Conservation (phyloP, 2,888 invertebrate genomes). For the Octonoba sinensis region DNA sequence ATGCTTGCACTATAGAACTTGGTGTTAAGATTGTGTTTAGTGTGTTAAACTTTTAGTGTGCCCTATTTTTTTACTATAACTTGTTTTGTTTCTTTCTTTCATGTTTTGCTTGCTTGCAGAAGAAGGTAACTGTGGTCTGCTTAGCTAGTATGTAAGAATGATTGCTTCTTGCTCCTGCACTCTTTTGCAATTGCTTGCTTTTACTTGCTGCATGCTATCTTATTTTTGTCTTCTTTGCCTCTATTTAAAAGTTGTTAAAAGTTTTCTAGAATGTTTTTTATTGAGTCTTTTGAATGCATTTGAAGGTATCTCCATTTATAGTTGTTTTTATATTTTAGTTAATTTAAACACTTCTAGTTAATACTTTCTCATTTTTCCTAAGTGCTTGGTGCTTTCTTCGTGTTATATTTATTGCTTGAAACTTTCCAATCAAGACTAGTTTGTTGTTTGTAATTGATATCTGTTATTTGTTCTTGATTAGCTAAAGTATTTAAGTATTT, state of each 20-base stretch:
- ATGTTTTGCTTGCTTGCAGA: slow-evolving; percentile 22
- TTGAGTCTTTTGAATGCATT: no score
- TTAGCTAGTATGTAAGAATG: slow-evolving; percentile 10
- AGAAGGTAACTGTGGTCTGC: slow-evolving; percentile 25
- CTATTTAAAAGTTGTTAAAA: neutral
- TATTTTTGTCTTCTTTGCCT: neutral
- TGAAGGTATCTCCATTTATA: neutral
- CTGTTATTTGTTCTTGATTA: no score
- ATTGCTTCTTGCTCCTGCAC: neutral
- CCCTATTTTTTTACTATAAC: neutral
- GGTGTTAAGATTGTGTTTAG: no score
- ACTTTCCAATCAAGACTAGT: no score
- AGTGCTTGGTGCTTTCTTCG: no score
- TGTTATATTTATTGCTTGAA: no score
- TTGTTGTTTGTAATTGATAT: no score
- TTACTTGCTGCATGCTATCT: neutral
- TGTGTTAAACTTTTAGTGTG: no score
- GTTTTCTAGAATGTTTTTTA: neutral
- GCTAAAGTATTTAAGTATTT: no score
- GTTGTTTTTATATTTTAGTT: neutral
- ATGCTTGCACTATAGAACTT: no score
- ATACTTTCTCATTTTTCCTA: no score
- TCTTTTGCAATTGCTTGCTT: neutral
- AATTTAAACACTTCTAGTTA: neutral
- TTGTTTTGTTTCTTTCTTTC: slow-evolving; percentile 12